Evolutionary conservation across 2,113 vertebrate genomes (phyloP), one percentile per base, ranked within the genome.

Genomic region (Phocoena phocoena): DNA sequence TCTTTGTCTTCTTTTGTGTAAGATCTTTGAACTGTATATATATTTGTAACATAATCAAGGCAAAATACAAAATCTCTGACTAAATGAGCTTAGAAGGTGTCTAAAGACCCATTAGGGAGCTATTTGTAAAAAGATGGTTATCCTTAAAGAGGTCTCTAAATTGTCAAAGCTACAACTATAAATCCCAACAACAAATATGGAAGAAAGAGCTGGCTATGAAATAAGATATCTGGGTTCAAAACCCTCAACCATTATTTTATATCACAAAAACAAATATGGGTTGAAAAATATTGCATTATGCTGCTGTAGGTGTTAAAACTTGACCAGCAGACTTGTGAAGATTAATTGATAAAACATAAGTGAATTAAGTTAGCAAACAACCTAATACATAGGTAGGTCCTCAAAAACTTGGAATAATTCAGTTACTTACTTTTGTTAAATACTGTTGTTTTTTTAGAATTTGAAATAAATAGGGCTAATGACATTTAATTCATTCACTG

Each of bases 361-460:
- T 87, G 7, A 95, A 93, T 80, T 44, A 90, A 80, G 38, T 94
- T 85, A 85, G 28, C 33, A 73, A 93, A 81, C 8, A 82, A 73
- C 2, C 6, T 62, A 58, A 85, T 65, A 53, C 4, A 90, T 58
- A 76, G 55, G 1, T 47, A 50, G 15, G 25, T 41, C 55, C 41
- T 95, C 41, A 47, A 68, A 74, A 94, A 47, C 21, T 84, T 71
- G 53, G 5, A 55, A 17, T 38, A 71, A 86, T 60, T 91, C n/a
- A 70, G 31, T 80, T 86, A 68, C 15, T 77, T 83, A 50, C 18
- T 81, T 90, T 58, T 73, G 73, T 31, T 77, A 73, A 97, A 88
- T 79, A 21, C 8, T 77, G 25, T 31, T 60, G 25, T 60, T 87
- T 86, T 89, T 79, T 63, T 62, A 86, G 41, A 68, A 76, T 60